Base-by-base conservation (phyloP, 2,113 vertebrate genomes). In the Phalacrocorax brasilianus region DNA sequence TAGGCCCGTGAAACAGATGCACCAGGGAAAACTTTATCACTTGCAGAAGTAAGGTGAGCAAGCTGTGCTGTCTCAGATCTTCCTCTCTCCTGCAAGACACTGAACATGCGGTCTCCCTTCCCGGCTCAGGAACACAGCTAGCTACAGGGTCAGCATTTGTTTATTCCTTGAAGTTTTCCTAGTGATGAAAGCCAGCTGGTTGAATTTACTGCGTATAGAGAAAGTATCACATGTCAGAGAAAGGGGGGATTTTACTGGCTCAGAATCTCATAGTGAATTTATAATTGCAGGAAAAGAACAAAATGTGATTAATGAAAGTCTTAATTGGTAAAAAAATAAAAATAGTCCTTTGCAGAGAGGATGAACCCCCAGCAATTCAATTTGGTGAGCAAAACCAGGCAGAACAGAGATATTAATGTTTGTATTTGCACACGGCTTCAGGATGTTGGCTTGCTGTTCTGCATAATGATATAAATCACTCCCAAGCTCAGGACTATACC, bases 151-250 rank as follows among this genome's bases (percentile, higher is more conserved):
- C 93, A 70, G 78, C 30, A 17, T 89, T 90, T 96, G 92, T 97
- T 97, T 97, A 93, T 97, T 71, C 91, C 74, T 94, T 80, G 61
- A 91, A 95, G 84, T 96, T 96, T 95, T 95, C 83, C 93, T 45
- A 58, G 68, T 84, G 95, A 97, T 89, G 94, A 85, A 91, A 96
- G 85, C 93, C 97, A 97, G 95, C 94, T 97, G 96, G 65, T 85
- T 86, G 72, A 93, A 80, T 91, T 96, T 86, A 95, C 76, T 68
- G 81, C 80, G 75, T 61, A 24, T 22, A 86, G 79, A 82, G 74
- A 83, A 91, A 95, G 67, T 47, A 93, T 71, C 45, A 47, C 65
- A 8, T 85, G 79, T 55, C 75, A 35, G 62, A 76, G 74, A 73
- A 86, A 88, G 6, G 38, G 72, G 86, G 50, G 27, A n/a, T 91